A percentile compares a stretch with the other conserved stretches of the same genome.
phyloP scores from a whole-genome alignment of 2,113 vertebrate species.

The Felis catus region F.catus_Fca126_mat1.0 CM031425.1:45784001-45784500 shows the following conservation, averaged over 20 bases:
- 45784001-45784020: slow-evolving; percentile 64
- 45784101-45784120: background rate
- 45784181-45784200: too few relatives aligned
- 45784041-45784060: slow-evolving; percentile 56
- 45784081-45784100: slow-evolving; percentile 51
- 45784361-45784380: slow-evolving; percentile 45
- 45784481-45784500: too few relatives aligned
- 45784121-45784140: too few relatives aligned
- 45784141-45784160: too few relatives aligned
- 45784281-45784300: too few relatives aligned
- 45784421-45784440: background rate
- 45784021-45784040: slow-evolving; percentile 54
- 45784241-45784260: too few relatives aligned
- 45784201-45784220: too few relatives aligned
- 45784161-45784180: too few relatives aligned
- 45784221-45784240: too few relatives aligned
- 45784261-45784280: too few relatives aligned
- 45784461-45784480: background rate
- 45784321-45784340: slow-evolving; percentile 45
- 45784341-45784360: slow-evolving; percentile 22
- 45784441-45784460: slow-evolving; percentile 21
- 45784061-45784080: slow-evolving; percentile 59
- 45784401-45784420: slow-evolving; percentile 14
- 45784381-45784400: slow-evolving; percentile 32
- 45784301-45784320: background rate